Evolutionary conservation across 2,797 vertebrate species (phyloP).

Genomic region (Aplochiton taeniatus): DNA sequence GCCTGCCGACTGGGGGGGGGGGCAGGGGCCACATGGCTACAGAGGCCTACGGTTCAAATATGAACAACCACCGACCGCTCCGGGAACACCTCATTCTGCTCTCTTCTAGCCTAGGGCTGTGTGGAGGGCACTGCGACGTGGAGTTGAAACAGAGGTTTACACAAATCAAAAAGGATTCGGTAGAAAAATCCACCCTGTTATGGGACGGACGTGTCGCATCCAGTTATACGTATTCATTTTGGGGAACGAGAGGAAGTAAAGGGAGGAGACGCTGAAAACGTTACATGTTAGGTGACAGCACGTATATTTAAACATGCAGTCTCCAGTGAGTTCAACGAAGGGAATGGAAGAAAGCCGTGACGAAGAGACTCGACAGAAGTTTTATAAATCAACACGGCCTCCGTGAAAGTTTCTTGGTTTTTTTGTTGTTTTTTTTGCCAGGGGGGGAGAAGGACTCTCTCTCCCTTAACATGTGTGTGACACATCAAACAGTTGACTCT

Average conservation of each 20-base stretch:
- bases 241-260: neutral
- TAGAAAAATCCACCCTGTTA: slow-evolving; percentile 2
- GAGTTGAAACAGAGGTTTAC: slow-evolving; percentile 13
- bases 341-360: slow-evolving; percentile 28
- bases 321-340: slow-evolving; percentile 47
- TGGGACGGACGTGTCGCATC: no score
- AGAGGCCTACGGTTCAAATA: slow-evolving; percentile 25
- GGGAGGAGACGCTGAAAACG: neutral
- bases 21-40: slow-evolving; percentile 41
- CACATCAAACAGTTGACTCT: slow-evolving; percentile 58
- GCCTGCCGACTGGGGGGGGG: slow-evolving; percentile 57
- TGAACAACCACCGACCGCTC: slow-evolving; percentile 18
- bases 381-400: slow-evolving; percentile 60
- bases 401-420: slow-evolving; percentile 35
- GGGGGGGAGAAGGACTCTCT: slow-evolving; percentile 36
- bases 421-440: no score
- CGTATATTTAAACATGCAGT: no score
- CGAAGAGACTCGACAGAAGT: slow-evolving; percentile 39
- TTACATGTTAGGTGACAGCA: no score
- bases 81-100: slow-evolving; percentile 13
- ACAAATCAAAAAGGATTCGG: slow-evolving; percentile 28
- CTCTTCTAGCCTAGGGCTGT: slow-evolving; percentile 1
- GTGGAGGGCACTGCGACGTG: slow-evolving; percentile 8
- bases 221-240: neutral
- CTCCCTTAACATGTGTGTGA: slow-evolving; percentile 49